A percentile compares a stretch with the other conserved stretches of the same genome.
Evolutionary conservation across 2,113 vertebrate genomes (phyloP).

Genomic region (Sterna hirundo): DNA sequence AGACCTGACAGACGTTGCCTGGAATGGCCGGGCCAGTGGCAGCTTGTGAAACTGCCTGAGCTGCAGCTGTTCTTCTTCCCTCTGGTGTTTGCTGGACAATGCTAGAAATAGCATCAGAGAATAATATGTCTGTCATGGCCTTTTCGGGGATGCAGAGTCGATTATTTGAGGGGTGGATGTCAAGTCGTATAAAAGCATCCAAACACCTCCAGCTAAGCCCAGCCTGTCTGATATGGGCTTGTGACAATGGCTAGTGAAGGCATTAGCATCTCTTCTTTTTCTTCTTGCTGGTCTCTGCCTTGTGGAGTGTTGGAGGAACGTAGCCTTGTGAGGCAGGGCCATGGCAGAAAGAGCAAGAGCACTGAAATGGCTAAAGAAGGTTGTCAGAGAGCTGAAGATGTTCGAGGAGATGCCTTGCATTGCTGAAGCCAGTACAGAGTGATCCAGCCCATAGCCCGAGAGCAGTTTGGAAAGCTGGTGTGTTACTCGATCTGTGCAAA

Average conservation of each 20-base stretch:
- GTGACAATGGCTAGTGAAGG: background rate
- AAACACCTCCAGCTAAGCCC: background rate
- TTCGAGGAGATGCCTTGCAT: background rate
- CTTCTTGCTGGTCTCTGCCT: background rate
- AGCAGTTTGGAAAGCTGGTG: background rate
- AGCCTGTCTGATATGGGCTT: background rate
- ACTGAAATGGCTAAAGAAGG: background rate
- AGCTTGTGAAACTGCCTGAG: background rate
- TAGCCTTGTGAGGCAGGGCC: background rate
- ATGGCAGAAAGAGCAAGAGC: background rate
- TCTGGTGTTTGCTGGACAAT: background rate
- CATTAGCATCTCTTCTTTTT: background rate
- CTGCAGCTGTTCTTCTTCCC: conserved; percentile 35
- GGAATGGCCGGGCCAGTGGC: background rate
- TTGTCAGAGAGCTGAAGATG: background rate
- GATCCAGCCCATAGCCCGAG: background rate
- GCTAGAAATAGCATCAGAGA: conserved; percentile 16
- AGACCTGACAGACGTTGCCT: background rate
- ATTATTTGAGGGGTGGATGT: conserved; percentile 7
- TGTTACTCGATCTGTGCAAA: background rate
- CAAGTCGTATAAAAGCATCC: background rate
- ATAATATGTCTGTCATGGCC: background rate
- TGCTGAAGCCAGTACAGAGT: background rate
- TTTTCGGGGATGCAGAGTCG: background rate
- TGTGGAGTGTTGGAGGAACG: background rate